phyloP scores from a whole-genome alignment of 1,140 invertebrate species.

The Penaeus japonicus region DNA sequence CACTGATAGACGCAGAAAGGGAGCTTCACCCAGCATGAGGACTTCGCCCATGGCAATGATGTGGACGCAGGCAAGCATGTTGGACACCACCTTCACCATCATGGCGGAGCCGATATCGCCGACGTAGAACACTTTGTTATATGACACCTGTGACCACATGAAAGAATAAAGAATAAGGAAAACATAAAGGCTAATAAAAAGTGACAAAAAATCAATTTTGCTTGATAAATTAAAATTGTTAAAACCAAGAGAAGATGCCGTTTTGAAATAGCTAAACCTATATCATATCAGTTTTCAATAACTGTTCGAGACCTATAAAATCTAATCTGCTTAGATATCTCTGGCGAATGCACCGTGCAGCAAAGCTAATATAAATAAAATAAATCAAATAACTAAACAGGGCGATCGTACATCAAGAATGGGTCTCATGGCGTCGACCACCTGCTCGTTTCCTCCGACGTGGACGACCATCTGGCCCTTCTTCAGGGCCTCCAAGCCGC shows the following conservation, averaged over 20 bases:
- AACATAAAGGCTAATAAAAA: neutral
- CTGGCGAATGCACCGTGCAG: too few relatives aligned
- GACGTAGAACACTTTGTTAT: conserved; percentile 35
- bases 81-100: conserved; percentile 57
- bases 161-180: neutral
- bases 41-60: conserved; percentile 52
- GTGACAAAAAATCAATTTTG: too few relatives aligned
- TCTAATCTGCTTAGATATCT: too few relatives aligned
- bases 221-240: too few relatives aligned
- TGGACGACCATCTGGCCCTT: conserved; percentile 57
- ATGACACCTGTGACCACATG: conserved; percentile 34
- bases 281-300: too few relatives aligned
- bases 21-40: conserved; percentile 34
- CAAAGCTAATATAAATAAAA: too few relatives aligned
- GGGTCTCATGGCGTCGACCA: neutral
- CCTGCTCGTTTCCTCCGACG: conserved; percentile 36
- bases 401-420: conserved; percentile 16
- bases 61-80: conserved; percentile 54
- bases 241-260: too few relatives aligned
- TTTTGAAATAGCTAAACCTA: too few relatives aligned
- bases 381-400: neutral
- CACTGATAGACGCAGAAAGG: conserved; percentile 6
- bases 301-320: too few relatives aligned
- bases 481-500: conserved; percentile 52
- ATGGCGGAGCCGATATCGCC: conserved; percentile 49